Percentiles rank a stretch among this genome's conserved stretches.
phyloP scores from a whole-genome alignment of 2,113 vertebrate species.

The Megaleporinus macrocephalus region DNA sequence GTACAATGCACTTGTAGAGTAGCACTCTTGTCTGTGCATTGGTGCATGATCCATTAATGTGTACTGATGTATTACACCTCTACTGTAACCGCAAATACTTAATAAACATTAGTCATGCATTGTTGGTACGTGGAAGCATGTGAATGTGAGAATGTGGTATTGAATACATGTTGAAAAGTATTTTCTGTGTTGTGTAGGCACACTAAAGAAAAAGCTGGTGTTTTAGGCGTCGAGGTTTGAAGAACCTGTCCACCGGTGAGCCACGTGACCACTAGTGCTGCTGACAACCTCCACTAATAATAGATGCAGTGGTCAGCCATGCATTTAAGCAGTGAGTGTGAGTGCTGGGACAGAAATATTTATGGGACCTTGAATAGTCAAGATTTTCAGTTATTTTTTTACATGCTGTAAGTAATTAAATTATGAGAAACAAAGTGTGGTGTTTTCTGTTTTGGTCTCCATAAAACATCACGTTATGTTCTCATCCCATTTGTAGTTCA shows the following conservation, averaged over 20 bases:
- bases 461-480: background rate
- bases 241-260: slow-evolving; percentile 25
- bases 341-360: slow-evolving; percentile 48
- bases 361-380: slow-evolving; percentile 53
- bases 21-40: too few relatives aligned
- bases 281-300: slow-evolving; percentile 23
- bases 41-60: too few relatives aligned
- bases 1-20: too few relatives aligned
- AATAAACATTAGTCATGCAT: too few relatives aligned
- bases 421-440: slow-evolving; percentile 44
- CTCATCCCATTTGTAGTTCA: background rate
- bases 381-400: slow-evolving; percentile 61
- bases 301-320: background rate
- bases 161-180: background rate
- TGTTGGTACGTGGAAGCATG: too few relatives aligned
- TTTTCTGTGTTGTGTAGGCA: slow-evolving; percentile 64
- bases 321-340: slow-evolving; percentile 14
- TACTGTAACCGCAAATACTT: background rate
- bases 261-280: slow-evolving; percentile 26
- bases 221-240: slow-evolving; percentile 67
- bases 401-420: slow-evolving; percentile 70
- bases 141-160: background rate
- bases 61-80: too few relatives aligned
- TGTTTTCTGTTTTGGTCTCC: background rate
- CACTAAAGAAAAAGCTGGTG: slow-evolving; percentile 80